Conservation (phyloP, 2,888 invertebrate genomes). For the Cheilosia soror region DNA sequence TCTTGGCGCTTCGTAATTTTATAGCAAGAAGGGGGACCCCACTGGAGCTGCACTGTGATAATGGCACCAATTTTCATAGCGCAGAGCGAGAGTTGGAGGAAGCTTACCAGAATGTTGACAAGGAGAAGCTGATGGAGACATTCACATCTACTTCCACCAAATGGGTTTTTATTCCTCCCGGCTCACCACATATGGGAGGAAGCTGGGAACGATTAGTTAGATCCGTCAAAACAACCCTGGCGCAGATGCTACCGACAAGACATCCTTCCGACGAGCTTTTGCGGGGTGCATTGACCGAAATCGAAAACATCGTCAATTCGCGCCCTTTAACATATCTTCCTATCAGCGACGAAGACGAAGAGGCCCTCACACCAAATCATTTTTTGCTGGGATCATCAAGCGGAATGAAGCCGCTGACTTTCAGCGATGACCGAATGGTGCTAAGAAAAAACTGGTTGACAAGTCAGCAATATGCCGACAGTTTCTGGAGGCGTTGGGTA, state of each 20-base stretch:
- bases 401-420: too few relatives aligned
- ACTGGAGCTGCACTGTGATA: conserved; percentile 63
- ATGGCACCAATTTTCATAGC: conserved; percentile 70
- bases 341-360: too few relatives aligned
- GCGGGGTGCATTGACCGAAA: conserved; percentile 36
- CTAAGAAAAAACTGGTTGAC: too few relatives aligned
- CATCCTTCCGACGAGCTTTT: conserved; percentile 55
- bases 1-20: conserved; percentile 57
- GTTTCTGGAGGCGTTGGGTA: too few relatives aligned
- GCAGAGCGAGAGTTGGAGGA: conserved; percentile 65
- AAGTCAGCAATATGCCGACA: too few relatives aligned
- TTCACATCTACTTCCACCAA: conserved; percentile 52
- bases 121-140: conserved; percentile 46
- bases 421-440: too few relatives aligned
- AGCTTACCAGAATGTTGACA: conserved; percentile 34
- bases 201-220: conserved; percentile 58
- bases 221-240: conserved; percentile 16
- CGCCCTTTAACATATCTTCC: too few relatives aligned
- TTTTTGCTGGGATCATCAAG: too few relatives aligned
- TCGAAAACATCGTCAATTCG: conserved; percentile 53
- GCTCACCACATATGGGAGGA: background rate
- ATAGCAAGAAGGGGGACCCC: conserved; percentile 66
- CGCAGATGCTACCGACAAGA: background rate
- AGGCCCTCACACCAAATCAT: too few relatives aligned
- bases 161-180: conserved; percentile 47